Evolutionary conservation across 1,140 invertebrate genomes (phyloP), one percentile per base, ranked within the genome.

Genomic region (Ostrea edulis): DNA sequence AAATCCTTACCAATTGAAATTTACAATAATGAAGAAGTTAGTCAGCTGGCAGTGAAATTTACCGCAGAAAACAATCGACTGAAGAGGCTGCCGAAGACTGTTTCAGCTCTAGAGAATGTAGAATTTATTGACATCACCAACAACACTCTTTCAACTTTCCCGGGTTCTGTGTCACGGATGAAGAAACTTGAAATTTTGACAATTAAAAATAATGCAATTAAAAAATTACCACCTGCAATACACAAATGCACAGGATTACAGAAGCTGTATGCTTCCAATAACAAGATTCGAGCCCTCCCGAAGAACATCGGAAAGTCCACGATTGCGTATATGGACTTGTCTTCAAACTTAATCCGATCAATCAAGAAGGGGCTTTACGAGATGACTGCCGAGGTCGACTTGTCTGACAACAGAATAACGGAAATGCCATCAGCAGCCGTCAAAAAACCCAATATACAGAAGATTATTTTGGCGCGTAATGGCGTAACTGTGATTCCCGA

Each of bases 341-440:
- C 94, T 1, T 82, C 90, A 14, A 95, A 95, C 82, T 82, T 92
- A 35, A 92, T 95, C 51, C 93, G 91, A 44, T 89, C 92, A 0
- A 91, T 94, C 44, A 94, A 93, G 86, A 94, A 94, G 53, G 92
- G 91, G 4, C 88, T 94, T 14, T 94, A 94, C 87, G 94, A 94
- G 82, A 82, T 92, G 81, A 90, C 92, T 2, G 92, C 92, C 0
- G 91, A 90, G 55, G 88, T 95, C 0, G 88, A 94, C 86, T 85
- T 94, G 20, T 93, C 92, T 5, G 86, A 91, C 81, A 94, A 94
- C 87, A 85, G 92, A 52, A 88, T 94, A 3, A 92, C 91, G 0
- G 91, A 92, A 35, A 92, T 94, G 91, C 93, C 93, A 7, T 82
- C 91, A 12, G 92, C 89, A 20, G 89, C 90, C 0, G 93, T 93